Conservation (phyloP, 2,888 invertebrate species). For the Spicauda simplicius region DNA sequence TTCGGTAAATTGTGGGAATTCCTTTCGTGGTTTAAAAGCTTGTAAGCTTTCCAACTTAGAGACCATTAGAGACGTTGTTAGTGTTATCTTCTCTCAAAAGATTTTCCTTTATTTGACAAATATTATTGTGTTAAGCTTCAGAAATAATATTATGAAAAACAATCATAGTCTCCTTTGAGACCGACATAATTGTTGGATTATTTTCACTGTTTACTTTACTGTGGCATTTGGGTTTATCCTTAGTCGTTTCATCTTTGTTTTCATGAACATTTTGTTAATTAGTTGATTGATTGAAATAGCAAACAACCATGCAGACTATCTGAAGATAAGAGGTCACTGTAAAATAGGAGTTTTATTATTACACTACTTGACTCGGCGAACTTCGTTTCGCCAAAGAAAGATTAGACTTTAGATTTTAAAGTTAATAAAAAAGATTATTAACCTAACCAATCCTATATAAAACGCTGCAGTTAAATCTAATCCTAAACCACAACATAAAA, state of each 20-base stretch:
- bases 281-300: too few species aligned
- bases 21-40: neutral
- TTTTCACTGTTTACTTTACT: constrained; percentile 11
- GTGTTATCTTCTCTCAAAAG: constrained; percentile 6
- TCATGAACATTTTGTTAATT: neutral
- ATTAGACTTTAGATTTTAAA: too few species aligned
- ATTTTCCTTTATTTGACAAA: constrained; percentile 12
- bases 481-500: too few species aligned
- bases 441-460: too few species aligned
- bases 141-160: constrained; percentile 2
- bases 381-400: too few species aligned
- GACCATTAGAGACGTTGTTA: constrained; percentile 22
- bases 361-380: too few species aligned
- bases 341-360: too few species aligned
- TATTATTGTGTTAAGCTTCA: constrained; percentile 9
- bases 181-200: neutral
- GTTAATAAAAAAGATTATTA: too few species aligned
- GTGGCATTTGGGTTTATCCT: neutral
- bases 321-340: too few species aligned
- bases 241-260: neutral
- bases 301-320: too few species aligned
- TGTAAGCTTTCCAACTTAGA: constrained; percentile 24
- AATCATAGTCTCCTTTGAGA: neutral
- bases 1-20: too few species aligned
- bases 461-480: too few species aligned